Evolutionary conservation across 2,113 vertebrate species (phyloP), one percentile per base, ranked within the genome.

Genomic region (Sylvicapra grimmia): DNA sequence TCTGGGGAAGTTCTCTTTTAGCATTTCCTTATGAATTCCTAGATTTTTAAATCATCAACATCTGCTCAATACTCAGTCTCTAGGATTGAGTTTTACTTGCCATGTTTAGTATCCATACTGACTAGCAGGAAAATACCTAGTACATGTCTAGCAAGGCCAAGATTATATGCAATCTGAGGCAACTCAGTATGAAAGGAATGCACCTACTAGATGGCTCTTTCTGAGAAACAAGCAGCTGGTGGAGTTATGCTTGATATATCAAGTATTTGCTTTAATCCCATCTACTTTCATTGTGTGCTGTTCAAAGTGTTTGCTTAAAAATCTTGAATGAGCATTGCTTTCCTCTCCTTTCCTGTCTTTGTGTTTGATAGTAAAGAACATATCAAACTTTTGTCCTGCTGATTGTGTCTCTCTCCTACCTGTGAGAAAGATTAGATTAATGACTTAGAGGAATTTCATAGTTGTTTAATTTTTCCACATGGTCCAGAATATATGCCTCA

Each of bases 391-490:
- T 89, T 86, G 19, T 86, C 18, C 36, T 93, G 49, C 13, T 79
- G 54, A 3, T 89, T 97, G 0, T 61, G 23, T 49, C 3, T 65
- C 16, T 40, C 9, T 89, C 5, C n/a, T 90, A 58, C 33, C 27
- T 63, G 6, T 59, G 61, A 94, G 3, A 33, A 93, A 16, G 13
- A 4, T 87, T 96, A 65, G 53, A 92, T 79, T 77, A 86, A 90
- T 89, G 31, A 68, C 4, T 18, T 75, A 84, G 44, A 4, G 36
- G 51, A 96, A 68, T 25, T 92, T 90, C 86, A 54, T 29, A 94
- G n/a, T 36, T 58, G 8, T 86, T 77, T 90, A 90, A 49, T 96
- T 86, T 97, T 84, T 16, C 56, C 18, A 47, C 29, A 31, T 86
- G 29, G 65, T 72, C 85, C 47, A 94, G 72, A 94, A 75, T 68